Evolutionary conservation across 2,888 invertebrate genomes (phyloP).

Genomic region (Polydrusus cervinus): DNA sequence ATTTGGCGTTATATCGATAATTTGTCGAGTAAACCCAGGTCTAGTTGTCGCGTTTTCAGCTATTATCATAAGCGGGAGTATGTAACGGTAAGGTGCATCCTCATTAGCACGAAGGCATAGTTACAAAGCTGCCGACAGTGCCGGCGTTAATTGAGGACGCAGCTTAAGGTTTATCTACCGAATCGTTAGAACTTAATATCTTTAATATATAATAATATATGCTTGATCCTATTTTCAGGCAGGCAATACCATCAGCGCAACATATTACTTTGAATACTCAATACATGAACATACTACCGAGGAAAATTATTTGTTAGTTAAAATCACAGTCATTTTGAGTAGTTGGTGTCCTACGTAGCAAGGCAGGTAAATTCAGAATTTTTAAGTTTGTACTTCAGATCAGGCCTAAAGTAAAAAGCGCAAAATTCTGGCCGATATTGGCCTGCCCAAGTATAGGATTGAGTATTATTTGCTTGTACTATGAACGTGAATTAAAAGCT

Average conservation of each 20-base stretch:
- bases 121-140: too few species aligned
- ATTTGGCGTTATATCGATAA: slow-evolving; percentile 18
- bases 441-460: slow-evolving; percentile 48
- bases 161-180: slow-evolving; percentile 26
- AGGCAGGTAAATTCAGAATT: slow-evolving; percentile 19
- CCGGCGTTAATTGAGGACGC: not conserved
- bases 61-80: slow-evolving; percentile 62
- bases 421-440: slow-evolving; percentile 31
- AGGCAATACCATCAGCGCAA: slow-evolving; percentile 26
- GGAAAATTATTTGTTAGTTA: slow-evolving; percentile 34
- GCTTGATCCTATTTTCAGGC: slow-evolving; percentile 48
- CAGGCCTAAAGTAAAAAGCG: slow-evolving; percentile 19
- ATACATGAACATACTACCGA: slow-evolving; percentile 24
- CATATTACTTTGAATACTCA: slow-evolving; percentile 33
- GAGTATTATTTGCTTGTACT: slow-evolving; percentile 31
- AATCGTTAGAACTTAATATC: slow-evolving; percentile 25
- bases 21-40: slow-evolving; percentile 55
- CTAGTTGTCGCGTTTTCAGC: slow-evolving; percentile 59
- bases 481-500: slow-evolving; percentile 40
- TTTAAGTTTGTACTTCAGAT: slow-evolving; percentile 18
- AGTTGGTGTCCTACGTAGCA: slow-evolving; percentile 11
- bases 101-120: too few species aligned
- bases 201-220: not conserved
- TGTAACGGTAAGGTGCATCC: too few species aligned
- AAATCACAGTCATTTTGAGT: slow-evolving; percentile 45